These are phyloP conservation scores for Hybognathus amarus DNA, from an alignment of 2,797 vertebrate genomes.

Conservation along the genomic window DNA sequence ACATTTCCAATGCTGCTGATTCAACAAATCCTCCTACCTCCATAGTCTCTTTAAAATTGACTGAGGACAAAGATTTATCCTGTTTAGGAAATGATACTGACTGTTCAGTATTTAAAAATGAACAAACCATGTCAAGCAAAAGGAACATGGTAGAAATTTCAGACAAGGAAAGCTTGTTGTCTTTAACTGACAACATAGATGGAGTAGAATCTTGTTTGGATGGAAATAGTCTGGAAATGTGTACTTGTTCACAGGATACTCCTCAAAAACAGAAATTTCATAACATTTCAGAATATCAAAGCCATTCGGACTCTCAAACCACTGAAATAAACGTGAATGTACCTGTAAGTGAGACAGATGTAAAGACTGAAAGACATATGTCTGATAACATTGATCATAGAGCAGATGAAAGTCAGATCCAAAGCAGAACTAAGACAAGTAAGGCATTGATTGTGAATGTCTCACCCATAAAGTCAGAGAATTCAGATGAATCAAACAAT, in stretches of 20 bases:
- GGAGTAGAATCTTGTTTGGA: background rate
- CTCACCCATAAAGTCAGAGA: background rate
- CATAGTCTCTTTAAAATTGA: constrained; percentile 22
- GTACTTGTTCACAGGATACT: background rate
- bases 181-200: background rate
- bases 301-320: background rate
- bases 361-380: constrained; percentile 25
- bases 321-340: background rate
- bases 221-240: background rate
- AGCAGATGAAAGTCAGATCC: background rate
- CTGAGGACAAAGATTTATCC: constrained; percentile 31
- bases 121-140: background rate
- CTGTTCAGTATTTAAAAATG: constrained; percentile 24
- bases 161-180: background rate
- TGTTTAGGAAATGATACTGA: constrained; percentile 36
- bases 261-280: constrained; percentile 4
- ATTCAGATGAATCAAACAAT: background rate
- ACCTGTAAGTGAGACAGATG: constrained; percentile 22
- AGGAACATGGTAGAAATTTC: constrained; percentile 35
- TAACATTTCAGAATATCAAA: constrained; percentile 9
- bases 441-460: constrained; percentile 7
- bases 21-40: constrained; percentile 20
- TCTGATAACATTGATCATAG: background rate
- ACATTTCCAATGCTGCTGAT: constrained; percentile 46
- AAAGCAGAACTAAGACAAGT: constrained; percentile 17